Percentiles rank a stretch among this genome's conserved stretches.
phyloP scores from a whole-genome alignment of 2,797 vertebrate genomes.

The Selene dorsalis region DNA sequence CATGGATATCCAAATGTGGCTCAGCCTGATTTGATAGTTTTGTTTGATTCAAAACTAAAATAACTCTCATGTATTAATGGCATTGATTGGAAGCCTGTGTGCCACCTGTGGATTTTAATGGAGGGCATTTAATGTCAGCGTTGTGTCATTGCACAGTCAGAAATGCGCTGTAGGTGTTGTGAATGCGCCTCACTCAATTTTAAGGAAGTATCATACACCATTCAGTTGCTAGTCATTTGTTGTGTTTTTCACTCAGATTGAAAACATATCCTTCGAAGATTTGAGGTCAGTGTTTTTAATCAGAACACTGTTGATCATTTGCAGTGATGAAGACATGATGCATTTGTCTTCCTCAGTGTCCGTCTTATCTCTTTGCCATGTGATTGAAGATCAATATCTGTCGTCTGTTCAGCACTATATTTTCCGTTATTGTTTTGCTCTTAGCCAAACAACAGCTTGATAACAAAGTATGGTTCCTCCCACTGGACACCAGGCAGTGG shows the following conservation, averaged over 20 bases:
- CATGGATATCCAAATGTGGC: slow-evolving; percentile 59
- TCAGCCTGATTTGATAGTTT: slow-evolving; percentile 30
- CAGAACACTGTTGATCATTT: background rate
- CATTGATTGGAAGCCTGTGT: slow-evolving; percentile 33
- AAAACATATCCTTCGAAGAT: background rate
- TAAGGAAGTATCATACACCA: slow-evolving; percentile 42
- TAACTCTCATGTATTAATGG: slow-evolving; percentile 44
- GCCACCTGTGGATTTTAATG: slow-evolving; percentile 62
- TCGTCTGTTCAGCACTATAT: background rate
- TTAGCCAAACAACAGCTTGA: background rate
- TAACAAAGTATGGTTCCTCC: background rate
- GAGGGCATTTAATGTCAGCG: slow-evolving; percentile 42
- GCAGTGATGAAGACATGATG: background rate
- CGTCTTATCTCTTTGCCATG: background rate
- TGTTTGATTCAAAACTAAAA: slow-evolving; percentile 32
- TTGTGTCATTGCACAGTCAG: slow-evolving; percentile 37
- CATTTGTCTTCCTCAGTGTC: background rate
- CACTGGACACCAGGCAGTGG: too few relatives aligned
- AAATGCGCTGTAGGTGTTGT: slow-evolving; percentile 35
- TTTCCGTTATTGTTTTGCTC: background rate
- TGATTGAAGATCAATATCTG: background rate
- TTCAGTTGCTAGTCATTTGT: background rate
- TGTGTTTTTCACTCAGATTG: background rate
- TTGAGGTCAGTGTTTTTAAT: background rate
- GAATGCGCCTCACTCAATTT: slow-evolving; percentile 45